Percentiles rank a stretch among this genome's conserved stretches.
Conservation (phyloP, 2,797 vertebrate genomes). For the Otolemur crassicaudatus region DNA sequence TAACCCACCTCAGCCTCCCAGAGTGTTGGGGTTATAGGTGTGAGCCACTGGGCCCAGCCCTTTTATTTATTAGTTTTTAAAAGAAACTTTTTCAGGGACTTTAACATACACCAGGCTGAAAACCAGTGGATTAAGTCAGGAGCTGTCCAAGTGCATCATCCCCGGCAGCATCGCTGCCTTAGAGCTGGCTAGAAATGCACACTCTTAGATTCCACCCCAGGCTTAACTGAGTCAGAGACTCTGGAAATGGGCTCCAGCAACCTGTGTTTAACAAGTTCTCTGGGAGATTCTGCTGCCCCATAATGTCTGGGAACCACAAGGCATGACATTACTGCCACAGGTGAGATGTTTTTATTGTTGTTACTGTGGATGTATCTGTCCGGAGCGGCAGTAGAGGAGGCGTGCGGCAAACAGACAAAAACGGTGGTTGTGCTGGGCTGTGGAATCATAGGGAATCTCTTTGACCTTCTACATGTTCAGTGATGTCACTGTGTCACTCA, state of each 20-base stretch:
- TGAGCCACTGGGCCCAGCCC: too few relatives aligned
- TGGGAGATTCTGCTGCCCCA: not conserved
- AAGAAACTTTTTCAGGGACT: not conserved
- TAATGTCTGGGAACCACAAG: not conserved
- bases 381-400: not conserved
- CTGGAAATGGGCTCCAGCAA: not conserved
- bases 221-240: not conserved
- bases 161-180: not conserved
- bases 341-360: not conserved
- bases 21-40: too few relatives aligned
- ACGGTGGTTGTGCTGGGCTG: not conserved
- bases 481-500: not conserved
- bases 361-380: not conserved
- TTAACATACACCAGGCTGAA: not conserved
- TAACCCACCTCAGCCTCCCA: too few relatives aligned
- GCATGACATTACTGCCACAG: not conserved
- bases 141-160: not conserved
- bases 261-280: not conserved
- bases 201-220: not conserved
- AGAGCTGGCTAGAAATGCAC: slow-evolving; percentile 30
- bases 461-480: not conserved
- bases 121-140: not conserved
- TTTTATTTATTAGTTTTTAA: not conserved
- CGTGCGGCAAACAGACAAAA: not conserved
- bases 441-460: not conserved